Percentiles rank a stretch among this genome's conserved stretches.
Evolutionary conservation across 2,888 invertebrate genomes (phyloP).

Genomic region (Sphinx pinastri): DNA sequence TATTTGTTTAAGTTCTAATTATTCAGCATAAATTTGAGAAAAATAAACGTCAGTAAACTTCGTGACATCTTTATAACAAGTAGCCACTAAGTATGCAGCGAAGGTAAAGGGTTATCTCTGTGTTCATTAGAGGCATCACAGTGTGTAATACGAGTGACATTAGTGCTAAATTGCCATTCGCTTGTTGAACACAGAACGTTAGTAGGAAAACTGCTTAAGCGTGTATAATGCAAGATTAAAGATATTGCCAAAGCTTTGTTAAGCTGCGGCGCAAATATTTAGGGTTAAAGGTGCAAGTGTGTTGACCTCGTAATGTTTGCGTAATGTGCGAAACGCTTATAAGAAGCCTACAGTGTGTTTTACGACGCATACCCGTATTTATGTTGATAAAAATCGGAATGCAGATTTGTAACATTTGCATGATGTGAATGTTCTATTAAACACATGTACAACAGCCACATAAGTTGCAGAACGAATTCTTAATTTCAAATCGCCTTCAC

Average conservation of each 20-base stretch:
- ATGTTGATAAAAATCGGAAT: slow-evolving; percentile 10
- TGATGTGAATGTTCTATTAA: neutral
- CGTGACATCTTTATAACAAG: neutral
- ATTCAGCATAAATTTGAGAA: neutral
- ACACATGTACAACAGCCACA: too few relatives aligned
- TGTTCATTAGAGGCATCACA: slow-evolving; percentile 14
- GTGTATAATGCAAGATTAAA: slow-evolving; percentile 10
- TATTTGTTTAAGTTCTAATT: neutral
- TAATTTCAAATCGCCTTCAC: too few relatives aligned
- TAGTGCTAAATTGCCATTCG: neutral
- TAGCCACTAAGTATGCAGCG: neutral
- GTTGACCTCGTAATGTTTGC: slow-evolving; percentile 22
- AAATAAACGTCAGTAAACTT: neutral
- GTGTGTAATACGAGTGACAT: neutral
- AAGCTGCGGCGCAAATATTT: slow-evolving; percentile 15
- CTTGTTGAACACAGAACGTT: slow-evolving; percentile 1
- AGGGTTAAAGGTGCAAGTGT: slow-evolving; percentile 20
- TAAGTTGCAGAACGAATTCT: too few relatives aligned
- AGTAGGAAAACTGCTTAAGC: slow-evolving; percentile 18
- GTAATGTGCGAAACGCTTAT: slow-evolving; percentile 8
- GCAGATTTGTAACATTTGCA: neutral
- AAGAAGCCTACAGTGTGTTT: neutral
- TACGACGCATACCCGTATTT: neutral
- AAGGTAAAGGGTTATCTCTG: neutral
- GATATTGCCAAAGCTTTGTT: slow-evolving; percentile 27